Evolutionary conservation across 2,888 invertebrate genomes (phyloP).

Genomic region (Drymonia ruficornis): DNA sequence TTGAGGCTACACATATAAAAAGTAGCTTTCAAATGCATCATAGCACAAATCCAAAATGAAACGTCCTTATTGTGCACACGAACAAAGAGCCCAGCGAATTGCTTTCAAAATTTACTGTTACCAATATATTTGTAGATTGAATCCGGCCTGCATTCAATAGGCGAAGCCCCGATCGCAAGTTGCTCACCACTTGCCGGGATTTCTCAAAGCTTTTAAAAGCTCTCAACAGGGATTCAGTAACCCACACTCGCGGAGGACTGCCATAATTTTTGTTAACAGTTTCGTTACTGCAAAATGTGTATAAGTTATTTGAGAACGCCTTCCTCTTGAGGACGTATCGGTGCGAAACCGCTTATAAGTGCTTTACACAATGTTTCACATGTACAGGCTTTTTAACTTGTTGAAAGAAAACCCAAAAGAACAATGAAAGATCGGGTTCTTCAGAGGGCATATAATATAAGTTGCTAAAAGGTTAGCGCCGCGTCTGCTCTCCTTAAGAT

Average conservation of each 20-base stretch:
- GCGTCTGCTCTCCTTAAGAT: no score
- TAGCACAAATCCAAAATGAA: no score
- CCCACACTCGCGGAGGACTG: constrained; percentile 45
- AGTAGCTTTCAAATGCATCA: no score
- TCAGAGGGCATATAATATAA: no score
- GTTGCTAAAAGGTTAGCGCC: no score
- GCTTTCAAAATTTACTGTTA: constrained; percentile 12
- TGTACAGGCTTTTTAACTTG: constrained; percentile 18
- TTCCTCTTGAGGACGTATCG: constrained; percentile 30
- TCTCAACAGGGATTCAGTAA: constrained; percentile 45
- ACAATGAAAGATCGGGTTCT: no score
- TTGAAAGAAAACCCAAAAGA: constrained; percentile 15
- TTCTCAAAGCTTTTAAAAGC: constrained; percentile 57
- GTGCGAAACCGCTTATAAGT: constrained; percentile 20
- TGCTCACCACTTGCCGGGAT: constrained; percentile 40
- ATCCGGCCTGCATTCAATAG: constrained; percentile 18
- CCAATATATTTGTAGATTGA: constrained; percentile 16
- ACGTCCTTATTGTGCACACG: background rate
- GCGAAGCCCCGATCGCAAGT: constrained; percentile 42
- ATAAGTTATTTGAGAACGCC: constrained; percentile 51
- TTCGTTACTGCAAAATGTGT: constrained; percentile 51
- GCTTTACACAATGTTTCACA: constrained; percentile 16
- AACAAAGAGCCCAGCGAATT: constrained; percentile 6
- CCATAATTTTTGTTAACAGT: constrained; percentile 61
- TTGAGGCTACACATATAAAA: no score